Percentiles rank a stretch among this genome's conserved stretches.
These are phyloP conservation scores for Sphaerophoria taeniata DNA, from an alignment of 2,888 invertebrate genomes.

Conservation along the genomic window DNA sequence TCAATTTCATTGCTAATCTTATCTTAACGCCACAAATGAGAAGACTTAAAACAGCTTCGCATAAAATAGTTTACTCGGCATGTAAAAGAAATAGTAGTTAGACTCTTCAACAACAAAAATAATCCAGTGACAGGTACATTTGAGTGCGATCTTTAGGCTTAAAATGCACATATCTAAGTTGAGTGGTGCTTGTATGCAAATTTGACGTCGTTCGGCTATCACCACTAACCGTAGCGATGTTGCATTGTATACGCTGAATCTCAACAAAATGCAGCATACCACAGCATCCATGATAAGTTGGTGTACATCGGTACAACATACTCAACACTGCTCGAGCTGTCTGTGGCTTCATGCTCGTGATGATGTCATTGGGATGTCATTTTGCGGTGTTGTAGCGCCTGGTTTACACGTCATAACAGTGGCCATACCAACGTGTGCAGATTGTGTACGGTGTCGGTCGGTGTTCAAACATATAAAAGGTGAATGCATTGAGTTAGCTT, in stretches of 20 bases:
- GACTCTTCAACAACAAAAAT: constrained; percentile 34
- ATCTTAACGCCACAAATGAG: constrained; percentile 47
- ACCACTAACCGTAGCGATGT: neutral
- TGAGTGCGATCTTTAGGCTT: neutral
- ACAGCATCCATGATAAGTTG: constrained; percentile 33
- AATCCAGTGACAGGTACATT: constrained; percentile 50
- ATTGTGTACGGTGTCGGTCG: constrained; percentile 20
- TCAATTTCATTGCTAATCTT: constrained; percentile 62
- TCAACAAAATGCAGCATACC: constrained; percentile 39
- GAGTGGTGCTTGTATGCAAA: constrained; percentile 46
- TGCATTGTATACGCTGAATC: constrained; percentile 3
- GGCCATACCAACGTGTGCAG: constrained; percentile 15
- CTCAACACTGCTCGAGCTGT: neutral
- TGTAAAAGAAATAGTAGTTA: constrained; percentile 61
- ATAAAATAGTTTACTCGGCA: constrained; percentile 7
- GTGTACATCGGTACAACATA: constrained; percentile 15
- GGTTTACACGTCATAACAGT: constrained; percentile 55
- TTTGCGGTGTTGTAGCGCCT: constrained; percentile 42
- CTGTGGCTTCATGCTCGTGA: constrained; percentile 23
- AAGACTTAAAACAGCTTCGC: constrained; percentile 57
- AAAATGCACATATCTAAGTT: neutral
- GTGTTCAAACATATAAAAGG: constrained; percentile 22
- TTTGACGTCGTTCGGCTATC: constrained; percentile 2
- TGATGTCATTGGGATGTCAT: constrained; percentile 65
- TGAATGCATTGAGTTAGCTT: constrained; percentile 31